Evolutionary conservation across 2,113 vertebrate genomes (phyloP).

Genomic region (Aptenodytes forsteri): DNA sequence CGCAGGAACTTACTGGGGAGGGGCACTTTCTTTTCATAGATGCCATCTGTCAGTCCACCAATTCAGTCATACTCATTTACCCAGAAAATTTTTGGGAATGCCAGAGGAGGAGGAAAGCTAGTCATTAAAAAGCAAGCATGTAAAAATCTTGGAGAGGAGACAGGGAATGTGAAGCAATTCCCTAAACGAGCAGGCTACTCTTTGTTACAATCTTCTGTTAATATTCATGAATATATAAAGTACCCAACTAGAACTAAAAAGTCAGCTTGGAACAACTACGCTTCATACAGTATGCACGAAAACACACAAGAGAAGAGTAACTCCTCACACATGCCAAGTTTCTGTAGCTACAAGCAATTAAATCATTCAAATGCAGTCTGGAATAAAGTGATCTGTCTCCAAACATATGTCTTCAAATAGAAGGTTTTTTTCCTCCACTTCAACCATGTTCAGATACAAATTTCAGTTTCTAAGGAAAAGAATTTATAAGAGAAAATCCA

Average conservation of each 20-base stretch:
- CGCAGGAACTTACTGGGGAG: neutral
- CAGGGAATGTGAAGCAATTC: neutral
- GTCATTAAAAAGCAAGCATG: neutral
- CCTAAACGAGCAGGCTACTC: neutral
- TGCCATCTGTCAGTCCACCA: neutral
- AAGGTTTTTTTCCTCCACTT: neutral
- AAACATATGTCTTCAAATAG: neutral
- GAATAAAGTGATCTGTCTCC: conserved; percentile 31
- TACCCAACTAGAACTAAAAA: neutral
- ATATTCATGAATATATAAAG: neutral
- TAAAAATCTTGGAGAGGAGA: neutral
- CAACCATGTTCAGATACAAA: neutral
- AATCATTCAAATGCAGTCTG: neutral
- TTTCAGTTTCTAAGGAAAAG: neutral
- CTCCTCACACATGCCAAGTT: neutral
- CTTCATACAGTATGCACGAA: neutral
- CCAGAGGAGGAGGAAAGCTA: neutral
- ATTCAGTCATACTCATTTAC: neutral
- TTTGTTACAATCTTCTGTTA: neutral
- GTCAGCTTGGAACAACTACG: neutral
- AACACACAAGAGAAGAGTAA: neutral
- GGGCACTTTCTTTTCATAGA: neutral
- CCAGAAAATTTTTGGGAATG: neutral
- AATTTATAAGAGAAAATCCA: neutral
- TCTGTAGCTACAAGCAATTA: conserved; percentile 44